Percentiles rank a stretch among this genome's conserved stretches.
These are phyloP conservation scores for Mandrillus leucophaeus DNA, from an alignment of 2,113 vertebrate genomes.

Conservation along the genomic window DNA sequence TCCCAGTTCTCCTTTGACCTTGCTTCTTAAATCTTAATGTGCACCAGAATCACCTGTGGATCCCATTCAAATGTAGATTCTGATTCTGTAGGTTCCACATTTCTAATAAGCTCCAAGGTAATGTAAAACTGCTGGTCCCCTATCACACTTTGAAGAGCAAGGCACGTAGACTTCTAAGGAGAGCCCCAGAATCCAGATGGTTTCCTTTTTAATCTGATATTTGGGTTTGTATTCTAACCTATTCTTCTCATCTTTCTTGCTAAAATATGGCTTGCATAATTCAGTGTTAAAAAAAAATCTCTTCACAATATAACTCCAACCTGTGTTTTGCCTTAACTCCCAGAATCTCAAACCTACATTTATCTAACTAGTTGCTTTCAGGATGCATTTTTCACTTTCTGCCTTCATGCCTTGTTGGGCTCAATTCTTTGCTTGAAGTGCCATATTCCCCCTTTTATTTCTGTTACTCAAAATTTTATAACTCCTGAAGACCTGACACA, in stretches of 20 bases:
- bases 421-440: not conserved
- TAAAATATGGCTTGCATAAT: constrained; percentile 19
- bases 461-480: not conserved
- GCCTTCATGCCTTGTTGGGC: not conserved
- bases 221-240: not conserved
- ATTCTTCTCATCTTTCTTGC: not conserved
- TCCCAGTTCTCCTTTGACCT: not conserved
- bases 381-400: not conserved
- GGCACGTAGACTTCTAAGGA: not conserved
- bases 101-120: not conserved
- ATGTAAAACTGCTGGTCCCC: not conserved
- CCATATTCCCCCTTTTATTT: not conserved
- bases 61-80: not conserved
- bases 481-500: not conserved
- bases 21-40: not conserved
- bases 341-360: not conserved
- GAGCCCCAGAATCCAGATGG: not conserved
- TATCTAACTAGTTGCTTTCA: not conserved
- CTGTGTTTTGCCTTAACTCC: not conserved
- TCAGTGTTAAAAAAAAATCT: constrained; percentile 36
- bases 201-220: constrained; percentile 46
- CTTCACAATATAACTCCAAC: not conserved
- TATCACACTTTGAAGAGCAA: not conserved
- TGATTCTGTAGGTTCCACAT: not conserved
- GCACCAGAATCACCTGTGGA: not conserved